A percentile compares a stretch with the other conserved stretches of the same genome.
phyloP scores from a whole-genome alignment of 2,797 vertebrate genomes.

The Delichon dasypus region DNA sequence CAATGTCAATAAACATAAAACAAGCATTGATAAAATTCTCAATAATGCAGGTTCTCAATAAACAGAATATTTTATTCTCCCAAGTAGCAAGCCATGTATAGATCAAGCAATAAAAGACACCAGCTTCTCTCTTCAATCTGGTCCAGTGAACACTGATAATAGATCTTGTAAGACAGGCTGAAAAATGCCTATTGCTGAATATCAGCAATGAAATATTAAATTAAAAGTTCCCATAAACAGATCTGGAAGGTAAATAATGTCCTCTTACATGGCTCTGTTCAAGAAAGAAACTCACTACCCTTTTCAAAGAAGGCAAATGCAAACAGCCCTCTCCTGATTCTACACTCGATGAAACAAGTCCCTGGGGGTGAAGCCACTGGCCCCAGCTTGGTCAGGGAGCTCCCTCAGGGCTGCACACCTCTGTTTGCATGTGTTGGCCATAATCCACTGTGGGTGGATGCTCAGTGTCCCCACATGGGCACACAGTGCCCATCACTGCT shows the following conservation, averaged over 20 bases:
- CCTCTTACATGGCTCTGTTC: neutral
- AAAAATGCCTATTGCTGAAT: constrained; percentile 16
- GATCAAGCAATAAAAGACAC: constrained; percentile 33
- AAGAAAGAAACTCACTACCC: neutral
- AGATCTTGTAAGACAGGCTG: constrained; percentile 22
- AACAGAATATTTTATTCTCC: constrained; percentile 38
- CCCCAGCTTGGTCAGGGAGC: neutral
- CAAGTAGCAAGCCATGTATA: neutral
- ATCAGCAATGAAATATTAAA: constrained; percentile 38
- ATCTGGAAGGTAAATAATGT: neutral
- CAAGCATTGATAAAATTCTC: constrained; percentile 32
- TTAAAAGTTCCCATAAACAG: constrained; percentile 38
- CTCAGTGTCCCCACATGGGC: neutral
- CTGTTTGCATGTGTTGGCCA: neutral
- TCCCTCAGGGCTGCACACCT: accelerated
- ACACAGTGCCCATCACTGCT: neutral
- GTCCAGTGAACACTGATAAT: constrained; percentile 14
- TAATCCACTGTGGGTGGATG: neutral
- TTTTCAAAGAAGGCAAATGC: neutral
- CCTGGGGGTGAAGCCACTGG: neutral
- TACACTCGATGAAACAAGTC: neutral
- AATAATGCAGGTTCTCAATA: constrained; percentile 34
- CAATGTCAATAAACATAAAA: constrained; percentile 37
- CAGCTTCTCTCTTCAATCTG: constrained; percentile 32
- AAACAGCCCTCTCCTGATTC: neutral